phyloP scores from a whole-genome alignment of 1,140 invertebrate species.

The Ectropis grisescens region DNA sequence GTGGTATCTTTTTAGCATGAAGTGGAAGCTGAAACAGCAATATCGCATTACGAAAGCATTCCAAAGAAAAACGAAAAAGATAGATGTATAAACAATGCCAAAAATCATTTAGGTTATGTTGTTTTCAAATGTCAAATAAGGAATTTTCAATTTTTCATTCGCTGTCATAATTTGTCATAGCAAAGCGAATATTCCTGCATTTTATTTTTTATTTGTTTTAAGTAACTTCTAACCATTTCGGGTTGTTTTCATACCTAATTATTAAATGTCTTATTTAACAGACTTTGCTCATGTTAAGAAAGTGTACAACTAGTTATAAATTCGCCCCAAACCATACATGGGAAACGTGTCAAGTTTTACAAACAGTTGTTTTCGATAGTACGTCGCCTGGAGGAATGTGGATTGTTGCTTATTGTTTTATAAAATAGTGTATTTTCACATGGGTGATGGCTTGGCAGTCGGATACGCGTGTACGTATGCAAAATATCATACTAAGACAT shows the following conservation, averaged over 20 bases:
- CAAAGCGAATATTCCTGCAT: conserved; percentile 27
- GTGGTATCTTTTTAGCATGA: no score
- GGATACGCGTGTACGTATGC: conserved; percentile 58
- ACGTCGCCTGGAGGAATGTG: conserved; percentile 47
- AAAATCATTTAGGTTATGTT: no score
- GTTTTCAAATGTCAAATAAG: no score
- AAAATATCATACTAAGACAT: no score
- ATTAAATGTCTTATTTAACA: conserved; percentile 29
- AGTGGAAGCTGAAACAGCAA: no score
- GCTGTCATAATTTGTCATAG: conserved; percentile 23
- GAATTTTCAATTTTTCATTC: no score
- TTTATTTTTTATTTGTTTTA: conserved; percentile 64
- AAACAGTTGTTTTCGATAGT: conserved; percentile 38
- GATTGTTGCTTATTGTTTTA: conserved; percentile 50
- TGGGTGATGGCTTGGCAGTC: conserved; percentile 69
- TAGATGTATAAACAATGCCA: no score
- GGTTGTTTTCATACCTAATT: conserved; percentile 40
- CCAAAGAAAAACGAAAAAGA: no score
- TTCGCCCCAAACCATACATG: conserved; percentile 32
- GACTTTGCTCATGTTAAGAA: conserved; percentile 35
- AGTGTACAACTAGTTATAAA: conserved; percentile 22
- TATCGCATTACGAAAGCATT: no score
- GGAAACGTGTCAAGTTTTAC: conserved; percentile 62
- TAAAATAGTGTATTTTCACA: conserved; percentile 59
- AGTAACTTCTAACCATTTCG: conserved; percentile 39